These are phyloP conservation scores for Aplysia californica DNA, from an alignment of 1,140 invertebrate genomes.

Conservation along the genomic window DNA sequence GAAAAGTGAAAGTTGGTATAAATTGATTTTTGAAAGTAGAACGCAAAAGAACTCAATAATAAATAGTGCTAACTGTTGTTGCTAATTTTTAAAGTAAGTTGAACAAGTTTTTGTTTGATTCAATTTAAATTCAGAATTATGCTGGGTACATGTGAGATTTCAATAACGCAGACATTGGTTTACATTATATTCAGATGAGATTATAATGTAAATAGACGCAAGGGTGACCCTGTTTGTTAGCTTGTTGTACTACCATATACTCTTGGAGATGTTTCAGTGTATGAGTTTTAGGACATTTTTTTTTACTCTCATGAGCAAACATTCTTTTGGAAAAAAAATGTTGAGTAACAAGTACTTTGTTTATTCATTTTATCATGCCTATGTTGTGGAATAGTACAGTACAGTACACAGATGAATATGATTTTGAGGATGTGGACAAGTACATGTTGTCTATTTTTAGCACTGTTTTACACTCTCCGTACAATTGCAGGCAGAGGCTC, in stretches of 20 bases:
- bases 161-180: not conserved
- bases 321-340: not conserved
- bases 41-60: no score
- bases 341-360: not conserved
- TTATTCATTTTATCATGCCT: not conserved
- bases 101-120: not conserved
- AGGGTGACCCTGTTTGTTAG: no score
- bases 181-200: not conserved
- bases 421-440: not conserved
- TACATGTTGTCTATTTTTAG: not conserved
- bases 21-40: no score
- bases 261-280: not conserved
- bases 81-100: not conserved
- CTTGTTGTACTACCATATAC: not conserved
- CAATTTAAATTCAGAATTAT: not conserved
- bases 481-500: conserved; percentile 45
- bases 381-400: not conserved
- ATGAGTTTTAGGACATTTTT: not conserved
- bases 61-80: no score
- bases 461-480: not conserved
- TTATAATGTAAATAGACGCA: no score
- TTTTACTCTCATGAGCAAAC: no score
- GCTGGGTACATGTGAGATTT: no score
- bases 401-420: not conserved
- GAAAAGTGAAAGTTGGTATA: no score